phyloP scores from a whole-genome alignment of 64 coral and sea anemone species.

The Hydrozoanthus tunicans region DNA sequence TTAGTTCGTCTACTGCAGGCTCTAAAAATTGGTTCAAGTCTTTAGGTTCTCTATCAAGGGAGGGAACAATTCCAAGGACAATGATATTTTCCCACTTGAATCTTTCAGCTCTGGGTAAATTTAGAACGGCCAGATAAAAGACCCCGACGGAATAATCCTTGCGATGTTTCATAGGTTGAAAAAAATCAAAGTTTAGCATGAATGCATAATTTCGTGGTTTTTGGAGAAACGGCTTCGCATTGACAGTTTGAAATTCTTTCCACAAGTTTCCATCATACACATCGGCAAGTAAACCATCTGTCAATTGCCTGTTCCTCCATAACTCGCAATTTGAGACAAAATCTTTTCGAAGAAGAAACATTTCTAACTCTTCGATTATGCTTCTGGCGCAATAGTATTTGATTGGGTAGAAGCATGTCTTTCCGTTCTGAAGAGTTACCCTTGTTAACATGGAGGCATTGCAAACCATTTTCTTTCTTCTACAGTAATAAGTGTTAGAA shows the following conservation, averaged over 20 bases:
- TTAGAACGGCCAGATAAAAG: background rate
- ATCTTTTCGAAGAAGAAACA: background rate
- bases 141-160: background rate
- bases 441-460: constrained; percentile 16
- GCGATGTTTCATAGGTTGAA: background rate
- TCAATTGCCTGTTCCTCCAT: constrained; percentile 10
- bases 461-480: constrained; percentile 49
- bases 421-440: constrained; percentile 41
- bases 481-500: constrained; percentile 1
- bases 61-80: background rate
- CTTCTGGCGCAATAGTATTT: constrained; percentile 64
- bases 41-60: background rate
- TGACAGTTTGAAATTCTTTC: constrained; percentile 12
- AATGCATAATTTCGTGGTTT: background rate
- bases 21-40: background rate
- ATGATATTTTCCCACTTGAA: constrained; percentile 12
- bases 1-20: background rate
- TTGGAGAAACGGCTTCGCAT: background rate
- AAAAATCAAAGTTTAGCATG: constrained; percentile 1
- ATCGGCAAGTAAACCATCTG: constrained; percentile 38
- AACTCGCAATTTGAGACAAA: background rate
- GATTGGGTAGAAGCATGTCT: constrained; percentile 49
- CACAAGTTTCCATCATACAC: constrained; percentile 59
- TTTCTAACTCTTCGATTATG: constrained; percentile 21
- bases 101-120: background rate